These are phyloP conservation scores for Tachina lurida DNA, from an alignment of 2,888 invertebrate genomes.

Conservation along the genomic window DNA sequence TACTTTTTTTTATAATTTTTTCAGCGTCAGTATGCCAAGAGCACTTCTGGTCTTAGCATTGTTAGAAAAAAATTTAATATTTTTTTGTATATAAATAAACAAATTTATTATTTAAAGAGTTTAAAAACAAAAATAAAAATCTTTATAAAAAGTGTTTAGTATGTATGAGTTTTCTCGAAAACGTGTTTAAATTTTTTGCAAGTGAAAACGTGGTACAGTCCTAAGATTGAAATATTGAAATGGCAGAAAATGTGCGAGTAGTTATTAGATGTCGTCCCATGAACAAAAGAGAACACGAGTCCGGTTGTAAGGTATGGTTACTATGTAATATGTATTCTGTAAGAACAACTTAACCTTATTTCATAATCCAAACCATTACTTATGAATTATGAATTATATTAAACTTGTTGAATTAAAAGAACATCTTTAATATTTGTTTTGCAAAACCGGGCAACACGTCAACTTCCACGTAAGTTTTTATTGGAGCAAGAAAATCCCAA, in stretches of 20 bases:
- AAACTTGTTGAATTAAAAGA: too few relatives aligned
- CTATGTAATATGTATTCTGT: neutral
- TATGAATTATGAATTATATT: too few relatives aligned
- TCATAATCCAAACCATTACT: too few relatives aligned
- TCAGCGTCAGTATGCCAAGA: conserved; percentile 27
- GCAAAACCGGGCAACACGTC: too few relatives aligned
- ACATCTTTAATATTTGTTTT: too few relatives aligned
- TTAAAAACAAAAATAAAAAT: too few relatives aligned
- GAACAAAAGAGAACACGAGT: conserved; percentile 57
- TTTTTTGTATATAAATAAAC: neutral
- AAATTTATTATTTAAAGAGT: neutral
- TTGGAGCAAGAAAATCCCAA: too few relatives aligned
- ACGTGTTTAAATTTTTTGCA: neutral
- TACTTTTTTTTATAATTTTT: neutral
- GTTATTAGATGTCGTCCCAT: conserved; percentile 57
- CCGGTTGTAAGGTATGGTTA: conserved; percentile 34
- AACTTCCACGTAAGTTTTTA: too few relatives aligned
- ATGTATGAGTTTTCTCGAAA: too few relatives aligned
- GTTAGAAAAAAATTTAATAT: neutral
- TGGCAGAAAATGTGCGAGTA: conserved; percentile 60
- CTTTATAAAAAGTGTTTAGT: too few relatives aligned
- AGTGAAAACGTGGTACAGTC: neutral
- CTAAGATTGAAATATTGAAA: conserved; percentile 3
- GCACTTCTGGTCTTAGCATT: conserved; percentile 29
- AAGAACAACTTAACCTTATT: neutral